Conservation (phyloP, 2,797 vertebrate genomes). For the Benthosema pterotum region DNA sequence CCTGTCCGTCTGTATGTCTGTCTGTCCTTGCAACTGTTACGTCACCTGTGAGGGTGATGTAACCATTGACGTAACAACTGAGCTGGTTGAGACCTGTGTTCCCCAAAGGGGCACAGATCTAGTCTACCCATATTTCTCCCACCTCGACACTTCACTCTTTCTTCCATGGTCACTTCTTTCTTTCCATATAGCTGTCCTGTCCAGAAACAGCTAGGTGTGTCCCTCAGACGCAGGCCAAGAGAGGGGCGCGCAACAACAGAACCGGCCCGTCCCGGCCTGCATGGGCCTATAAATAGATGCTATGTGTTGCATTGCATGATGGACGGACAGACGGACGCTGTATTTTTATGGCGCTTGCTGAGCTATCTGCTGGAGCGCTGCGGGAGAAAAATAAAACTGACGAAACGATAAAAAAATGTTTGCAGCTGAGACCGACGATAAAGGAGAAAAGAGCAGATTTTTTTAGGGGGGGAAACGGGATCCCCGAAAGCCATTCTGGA, state of each 20-base stretch:
- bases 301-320: conserved; percentile 40
- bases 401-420: conserved; percentile 41
- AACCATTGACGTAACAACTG: too few species aligned
- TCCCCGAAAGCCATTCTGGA: conserved; percentile 17
- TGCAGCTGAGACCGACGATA: conserved; percentile 52
- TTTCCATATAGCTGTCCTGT: conserved; percentile 18
- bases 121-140: conserved; percentile 15
- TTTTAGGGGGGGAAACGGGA: conserved; percentile 8
- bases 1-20: too few species aligned
- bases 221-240: conserved; percentile 41
- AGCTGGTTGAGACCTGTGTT: too few species aligned
- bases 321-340: conserved; percentile 28
- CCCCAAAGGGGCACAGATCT: too few species aligned
- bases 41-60: too few species aligned
- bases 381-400: too few species aligned
- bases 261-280: conserved; percentile 6
- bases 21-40: too few species aligned
- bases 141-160: not conserved
- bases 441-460: too few species aligned
- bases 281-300: conserved; percentile 44
- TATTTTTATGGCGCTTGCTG: conserved; percentile 28
- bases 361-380: conserved; percentile 37
- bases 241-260: conserved; percentile 1
- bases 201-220: conserved; percentile 22
- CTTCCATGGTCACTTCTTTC: conserved; percentile 17